Evolutionary conservation across 2,797 vertebrate genomes (phyloP).

Genomic region (Hydrolagus colliei): DNA sequence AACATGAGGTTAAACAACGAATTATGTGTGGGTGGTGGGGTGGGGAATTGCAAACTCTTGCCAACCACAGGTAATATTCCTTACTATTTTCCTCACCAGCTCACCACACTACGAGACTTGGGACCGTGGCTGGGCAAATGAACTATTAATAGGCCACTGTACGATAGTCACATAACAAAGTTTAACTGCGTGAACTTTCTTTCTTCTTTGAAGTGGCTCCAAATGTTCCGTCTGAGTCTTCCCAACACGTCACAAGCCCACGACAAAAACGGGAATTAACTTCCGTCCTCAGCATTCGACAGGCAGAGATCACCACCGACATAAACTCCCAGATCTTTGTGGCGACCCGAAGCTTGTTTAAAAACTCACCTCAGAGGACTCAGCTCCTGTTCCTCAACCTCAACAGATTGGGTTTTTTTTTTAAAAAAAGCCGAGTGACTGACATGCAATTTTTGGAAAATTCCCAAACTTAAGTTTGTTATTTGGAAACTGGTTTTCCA

Average conservation of each 20-base stretch:
- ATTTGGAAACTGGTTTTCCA: too few species aligned
- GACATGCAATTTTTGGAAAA: slow-evolving; percentile 42
- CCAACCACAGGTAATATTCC: background rate
- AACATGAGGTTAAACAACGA: slow-evolving; percentile 22
- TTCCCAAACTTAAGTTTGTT: slow-evolving; percentile 39
- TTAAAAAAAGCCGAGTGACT: too few species aligned
- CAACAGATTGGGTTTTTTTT: too few species aligned
- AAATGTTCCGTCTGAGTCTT: background rate
- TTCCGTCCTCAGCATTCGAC: background rate
- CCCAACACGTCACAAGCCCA: background rate
- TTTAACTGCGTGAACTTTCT: background rate
- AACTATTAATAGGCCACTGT: background rate
- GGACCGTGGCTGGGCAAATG: background rate
- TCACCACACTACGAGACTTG: background rate
- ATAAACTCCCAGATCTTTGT: too few species aligned
- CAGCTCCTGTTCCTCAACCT: too few species aligned
- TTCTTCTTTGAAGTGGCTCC: background rate
- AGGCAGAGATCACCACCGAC: background rate
- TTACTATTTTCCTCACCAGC: background rate
- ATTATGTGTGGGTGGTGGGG: background rate
- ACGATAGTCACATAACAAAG: background rate
- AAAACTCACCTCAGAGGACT: too few species aligned
- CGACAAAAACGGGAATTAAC: background rate
- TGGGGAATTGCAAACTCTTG: too few species aligned
- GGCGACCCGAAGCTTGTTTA: too few species aligned